Percentiles rank a stretch among this genome's conserved stretches.
These are phyloP conservation scores for Tachysurus fulvidraco DNA, from an alignment of 2,113 vertebrate genomes.

Conservation along the genomic window DNA sequence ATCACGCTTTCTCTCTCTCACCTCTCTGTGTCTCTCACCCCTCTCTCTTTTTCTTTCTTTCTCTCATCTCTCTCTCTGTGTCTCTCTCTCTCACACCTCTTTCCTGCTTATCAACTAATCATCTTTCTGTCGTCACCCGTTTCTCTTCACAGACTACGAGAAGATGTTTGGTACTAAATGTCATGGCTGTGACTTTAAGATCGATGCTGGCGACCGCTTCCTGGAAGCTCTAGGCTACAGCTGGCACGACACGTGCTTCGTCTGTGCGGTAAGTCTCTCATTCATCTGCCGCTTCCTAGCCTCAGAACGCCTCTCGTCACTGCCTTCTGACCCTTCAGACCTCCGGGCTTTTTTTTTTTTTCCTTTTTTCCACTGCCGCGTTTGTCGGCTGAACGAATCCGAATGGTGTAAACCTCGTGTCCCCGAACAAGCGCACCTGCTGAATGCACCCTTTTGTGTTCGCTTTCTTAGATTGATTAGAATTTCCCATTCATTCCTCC, in stretches of 20 bases:
- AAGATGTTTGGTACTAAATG: constrained; percentile 99
- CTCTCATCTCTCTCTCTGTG: background rate
- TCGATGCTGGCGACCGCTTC: constrained; percentile 96
- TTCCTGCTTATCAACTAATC: constrained; percentile 7
- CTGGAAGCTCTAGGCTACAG: constrained; percentile 98
- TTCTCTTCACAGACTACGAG: constrained; percentile 84
- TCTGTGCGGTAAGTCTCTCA: constrained; percentile 91
- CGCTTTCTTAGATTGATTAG: constrained; percentile 19
- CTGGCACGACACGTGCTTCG: constrained; percentile 99
- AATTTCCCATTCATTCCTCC: constrained; percentile 13
- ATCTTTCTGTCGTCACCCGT: constrained; percentile 19
- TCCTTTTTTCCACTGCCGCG: background rate
- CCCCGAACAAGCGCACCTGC: background rate
- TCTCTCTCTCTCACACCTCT: background rate
- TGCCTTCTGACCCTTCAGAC: constrained; percentile 48
- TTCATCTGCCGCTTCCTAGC: constrained; percentile 55
- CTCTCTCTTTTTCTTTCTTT: too few species aligned
- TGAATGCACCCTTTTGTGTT: constrained; percentile 10
- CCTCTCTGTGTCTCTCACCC: constrained; percentile 33
- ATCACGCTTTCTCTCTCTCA: too few species aligned
- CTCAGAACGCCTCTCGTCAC: constrained; percentile 51
- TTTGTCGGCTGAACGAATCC: constrained; percentile 18
- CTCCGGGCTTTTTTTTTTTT: background rate
- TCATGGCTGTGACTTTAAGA: constrained; percentile 98
- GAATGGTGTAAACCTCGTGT: background rate